Percentiles rank a stretch among this genome's conserved stretches.
Evolutionary conservation across 2,797 vertebrate species (phyloP).

Genomic region (Vipera latastei): DNA sequence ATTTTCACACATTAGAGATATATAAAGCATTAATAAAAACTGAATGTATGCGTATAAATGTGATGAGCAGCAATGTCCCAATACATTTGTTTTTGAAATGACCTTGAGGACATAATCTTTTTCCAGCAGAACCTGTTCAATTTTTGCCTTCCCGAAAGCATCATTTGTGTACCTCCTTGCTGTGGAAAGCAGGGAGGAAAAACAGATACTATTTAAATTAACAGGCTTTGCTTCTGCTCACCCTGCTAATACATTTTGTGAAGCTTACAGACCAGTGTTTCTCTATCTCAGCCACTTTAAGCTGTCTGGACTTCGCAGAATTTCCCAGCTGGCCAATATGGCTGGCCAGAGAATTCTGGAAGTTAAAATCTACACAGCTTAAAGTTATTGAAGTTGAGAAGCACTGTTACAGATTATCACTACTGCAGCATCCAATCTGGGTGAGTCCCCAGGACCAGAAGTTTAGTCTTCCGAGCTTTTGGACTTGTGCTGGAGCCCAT

Average conservation of each 20-base stretch:
- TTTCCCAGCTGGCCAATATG: background rate
- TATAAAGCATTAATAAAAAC: background rate
- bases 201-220: background rate
- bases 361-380: background rate
- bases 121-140: background rate
- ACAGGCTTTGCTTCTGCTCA: background rate
- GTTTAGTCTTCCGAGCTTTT: background rate
- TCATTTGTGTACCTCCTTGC: background rate
- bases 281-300: background rate
- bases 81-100: background rate
- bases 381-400: background rate
- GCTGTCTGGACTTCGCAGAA: background rate
- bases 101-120: background rate
- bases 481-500: background rate
- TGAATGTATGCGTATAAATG: background rate
- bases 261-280: background rate
- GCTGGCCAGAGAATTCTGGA: background rate
- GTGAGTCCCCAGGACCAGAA: background rate
- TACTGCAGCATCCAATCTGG: background rate
- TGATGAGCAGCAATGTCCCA: background rate
- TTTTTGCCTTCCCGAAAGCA: background rate
- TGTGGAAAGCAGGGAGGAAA: background rate
- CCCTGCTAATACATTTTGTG: background rate
- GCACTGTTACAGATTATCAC: background rate
- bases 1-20: background rate